phyloP scores from a whole-genome alignment of 2,797 vertebrate species.

The Falco cherrug region DNA sequence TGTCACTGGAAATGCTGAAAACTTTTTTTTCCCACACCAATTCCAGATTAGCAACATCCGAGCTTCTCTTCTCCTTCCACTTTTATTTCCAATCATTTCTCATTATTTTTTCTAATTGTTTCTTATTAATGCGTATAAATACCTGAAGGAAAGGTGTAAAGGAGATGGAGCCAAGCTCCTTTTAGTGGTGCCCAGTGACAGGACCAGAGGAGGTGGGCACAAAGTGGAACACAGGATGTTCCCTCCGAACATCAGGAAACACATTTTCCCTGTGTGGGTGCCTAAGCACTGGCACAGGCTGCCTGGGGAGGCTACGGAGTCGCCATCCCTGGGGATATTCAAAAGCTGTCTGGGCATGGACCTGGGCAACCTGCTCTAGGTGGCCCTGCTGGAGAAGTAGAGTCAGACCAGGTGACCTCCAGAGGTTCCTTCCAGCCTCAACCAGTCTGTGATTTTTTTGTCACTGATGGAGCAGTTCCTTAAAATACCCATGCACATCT shows the following conservation, averaged over 20 bases:
- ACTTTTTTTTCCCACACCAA: background rate
- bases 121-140: background rate
- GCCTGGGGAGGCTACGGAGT: background rate
- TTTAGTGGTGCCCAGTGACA: background rate
- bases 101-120: background rate
- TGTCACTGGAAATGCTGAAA: background rate
- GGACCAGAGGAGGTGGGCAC: background rate
- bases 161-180: background rate
- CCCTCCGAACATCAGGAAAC: background rate
- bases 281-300: background rate
- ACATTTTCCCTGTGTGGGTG: background rate
- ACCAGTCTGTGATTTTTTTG: background rate
- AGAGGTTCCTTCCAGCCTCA: background rate
- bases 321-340: background rate
- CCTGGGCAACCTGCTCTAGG: background rate
- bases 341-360: accelerated
- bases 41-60: background rate
- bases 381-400: background rate
- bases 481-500: background rate
- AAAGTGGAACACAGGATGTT: background rate
- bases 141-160: background rate
- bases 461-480: background rate
- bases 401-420: background rate
- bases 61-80: background rate
- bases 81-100: background rate